Percentiles rank a stretch among this genome's conserved stretches.
phyloP scores from a whole-genome alignment of 2,888 invertebrate species.

The Plebejus anna region DNA sequence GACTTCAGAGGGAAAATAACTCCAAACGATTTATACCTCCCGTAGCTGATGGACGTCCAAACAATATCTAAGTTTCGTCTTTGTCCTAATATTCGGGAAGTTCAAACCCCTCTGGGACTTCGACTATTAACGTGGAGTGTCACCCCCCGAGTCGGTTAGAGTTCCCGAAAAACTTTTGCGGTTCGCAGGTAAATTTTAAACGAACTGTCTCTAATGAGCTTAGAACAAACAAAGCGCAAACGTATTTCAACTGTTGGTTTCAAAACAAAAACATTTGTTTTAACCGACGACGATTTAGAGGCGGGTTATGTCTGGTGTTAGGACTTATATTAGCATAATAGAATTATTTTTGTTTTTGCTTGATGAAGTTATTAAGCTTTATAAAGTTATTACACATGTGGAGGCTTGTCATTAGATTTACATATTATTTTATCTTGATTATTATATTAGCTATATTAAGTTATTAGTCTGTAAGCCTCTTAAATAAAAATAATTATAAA shows the following conservation, averaged over 20 bases:
- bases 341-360: no score
- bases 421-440: no score
- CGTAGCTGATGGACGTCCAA: conserved; percentile 55
- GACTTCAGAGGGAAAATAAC: neutral
- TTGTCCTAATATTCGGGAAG: conserved; percentile 67
- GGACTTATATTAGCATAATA: no score
- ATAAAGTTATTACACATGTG: no score
- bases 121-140: conserved; percentile 62
- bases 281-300: neutral
- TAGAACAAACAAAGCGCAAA: conserved; percentile 11
- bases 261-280: neutral
- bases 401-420: no score
- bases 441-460: no score
- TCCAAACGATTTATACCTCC: conserved; percentile 29
- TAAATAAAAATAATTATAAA: no score
- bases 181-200: conserved; percentile 8
- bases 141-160: conserved; percentile 35
- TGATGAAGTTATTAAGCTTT: no score
- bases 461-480: no score
- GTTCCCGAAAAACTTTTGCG: conserved; percentile 1
- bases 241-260: neutral
- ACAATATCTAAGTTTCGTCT: conserved; percentile 67
- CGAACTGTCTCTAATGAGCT: conserved; percentile 21
- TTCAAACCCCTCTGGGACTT: conserved; percentile 50
- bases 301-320: neutral